Base-by-base conservation (phyloP, 2,113 vertebrate genomes). In the Oryctolagus cuniculus region DNA sequence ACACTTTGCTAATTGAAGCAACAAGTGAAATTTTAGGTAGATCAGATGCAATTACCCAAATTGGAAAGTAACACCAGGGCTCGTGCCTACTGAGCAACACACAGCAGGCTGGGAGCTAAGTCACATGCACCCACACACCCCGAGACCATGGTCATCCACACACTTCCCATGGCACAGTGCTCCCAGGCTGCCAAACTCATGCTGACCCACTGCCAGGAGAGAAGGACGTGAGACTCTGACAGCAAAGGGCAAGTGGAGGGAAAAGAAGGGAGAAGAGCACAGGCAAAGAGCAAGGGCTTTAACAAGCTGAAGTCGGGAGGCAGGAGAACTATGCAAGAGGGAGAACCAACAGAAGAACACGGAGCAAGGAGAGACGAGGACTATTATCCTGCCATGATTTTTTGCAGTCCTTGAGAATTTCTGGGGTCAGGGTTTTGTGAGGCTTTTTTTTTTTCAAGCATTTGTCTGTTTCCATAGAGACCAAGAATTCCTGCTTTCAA, bases 11-110 rank as follows among this genome's bases (percentile, higher is more conserved):
- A 95, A 96, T 64, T 83, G 91, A 93, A 95, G 72, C 66, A 79
- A 79, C 80, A 77, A 93, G 78, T 85, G 95, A 90, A 96, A 94
- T 74, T 88, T 87, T 95, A 97, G 92, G 90, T 92, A 90, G 94
- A 73, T 91, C 92, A 97, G 91, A 95, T 75, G 82, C 81, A 92
- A 84, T 95, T 83, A 89, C 78, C 88, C 73, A 94, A 90, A 89
- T 21, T 93, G 72, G 85, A 96, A 97, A 95, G 81, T 85, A n/a
- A 97, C 64, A 95, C 81, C 89, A 29, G 17, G 36, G 10, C 91
- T 97, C 89, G 93, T 84, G 87, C 61, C 72, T 75, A 89, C 0
- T 29, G 17, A 55, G 75, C 91, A 58, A 66, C 51, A 85, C 12
- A 6, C 80, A 77, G 81, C 85, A 91, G 77, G 36, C 61, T 72